Conservation (phyloP, 2,888 invertebrate species). For the Ophonus ardosiacus region DNA sequence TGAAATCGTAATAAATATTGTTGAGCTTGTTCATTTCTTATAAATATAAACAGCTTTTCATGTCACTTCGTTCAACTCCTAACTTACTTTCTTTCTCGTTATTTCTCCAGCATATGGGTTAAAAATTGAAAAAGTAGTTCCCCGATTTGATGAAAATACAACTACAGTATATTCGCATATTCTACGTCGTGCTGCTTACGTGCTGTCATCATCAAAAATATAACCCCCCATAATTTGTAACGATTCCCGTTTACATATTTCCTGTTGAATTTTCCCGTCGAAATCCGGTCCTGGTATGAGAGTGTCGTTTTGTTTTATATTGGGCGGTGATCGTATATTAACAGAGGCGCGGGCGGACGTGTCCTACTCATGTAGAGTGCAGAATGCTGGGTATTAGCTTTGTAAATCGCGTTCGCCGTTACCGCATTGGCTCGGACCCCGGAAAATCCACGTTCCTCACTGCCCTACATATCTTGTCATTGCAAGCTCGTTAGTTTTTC, state of each 20-base stretch:
- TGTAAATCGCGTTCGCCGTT: slow-evolving; percentile 51
- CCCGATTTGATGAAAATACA: too few relatives aligned
- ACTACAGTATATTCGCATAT: too few relatives aligned
- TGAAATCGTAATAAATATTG: too few relatives aligned
- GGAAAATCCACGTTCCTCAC: not conserved
- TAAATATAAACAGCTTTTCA: too few relatives aligned
- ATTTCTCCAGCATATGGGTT: too few relatives aligned
- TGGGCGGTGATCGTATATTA: slow-evolving; percentile 53
- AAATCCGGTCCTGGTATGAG: slow-evolving; percentile 25
- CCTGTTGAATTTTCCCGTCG: not conserved
- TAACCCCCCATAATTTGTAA: not conserved
- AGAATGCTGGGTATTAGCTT: slow-evolving; percentile 54
- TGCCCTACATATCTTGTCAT: not conserved
- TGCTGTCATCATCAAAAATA: too few relatives aligned
- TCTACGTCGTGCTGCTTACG: too few relatives aligned
- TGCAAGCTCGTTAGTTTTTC: not conserved
- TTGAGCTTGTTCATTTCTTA: too few relatives aligned
- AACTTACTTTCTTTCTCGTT: too few relatives aligned
- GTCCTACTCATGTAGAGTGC: slow-evolving; percentile 50
- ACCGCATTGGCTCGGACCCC: not conserved
- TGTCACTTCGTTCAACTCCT: too few relatives aligned
- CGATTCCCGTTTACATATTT: not conserved
- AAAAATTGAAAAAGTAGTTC: too few relatives aligned
- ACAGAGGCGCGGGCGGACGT: slow-evolving; percentile 43
- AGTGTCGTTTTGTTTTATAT: slow-evolving; percentile 21